Conservation (phyloP, 2,888 invertebrate species). For the Drosophila conformis region DNA sequence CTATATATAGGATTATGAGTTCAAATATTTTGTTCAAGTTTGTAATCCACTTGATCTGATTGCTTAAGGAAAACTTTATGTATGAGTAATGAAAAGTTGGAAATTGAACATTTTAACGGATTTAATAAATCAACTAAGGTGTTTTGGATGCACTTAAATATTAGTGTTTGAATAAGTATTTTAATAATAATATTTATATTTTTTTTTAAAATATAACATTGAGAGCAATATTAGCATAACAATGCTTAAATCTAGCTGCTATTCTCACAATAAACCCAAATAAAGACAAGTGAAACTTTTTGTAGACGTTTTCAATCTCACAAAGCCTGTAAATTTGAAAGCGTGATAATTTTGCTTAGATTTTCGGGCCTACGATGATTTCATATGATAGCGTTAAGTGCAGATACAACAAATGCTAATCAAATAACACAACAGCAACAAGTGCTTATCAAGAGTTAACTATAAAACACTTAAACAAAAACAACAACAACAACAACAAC, state of each 20-base stretch:
- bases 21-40: not conserved
- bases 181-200: not conserved
- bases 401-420: conserved; percentile 26
- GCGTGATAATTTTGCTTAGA: conserved; percentile 43
- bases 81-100: not conserved
- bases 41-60: not conserved
- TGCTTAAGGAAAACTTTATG: not conserved
- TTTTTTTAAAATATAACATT: not conserved
- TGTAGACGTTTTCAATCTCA: not conserved
- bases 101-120: not conserved
- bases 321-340: conserved; percentile 9
- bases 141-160: not conserved
- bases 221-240: not conserved
- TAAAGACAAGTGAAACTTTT: conserved; percentile 7
- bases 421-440: conserved; percentile 20
- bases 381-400: conserved; percentile 39
- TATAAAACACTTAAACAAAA: not conserved
- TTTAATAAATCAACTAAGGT: not conserved
- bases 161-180: not conserved
- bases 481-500: not conserved
- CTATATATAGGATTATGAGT: not conserved
- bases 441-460: conserved; percentile 18
- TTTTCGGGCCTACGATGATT: conserved; percentile 12
- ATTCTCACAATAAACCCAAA: not conserved
- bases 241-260: not conserved